Conservation (phyloP, 1,140 invertebrate genomes). For the Calycopis cecrops region DNA sequence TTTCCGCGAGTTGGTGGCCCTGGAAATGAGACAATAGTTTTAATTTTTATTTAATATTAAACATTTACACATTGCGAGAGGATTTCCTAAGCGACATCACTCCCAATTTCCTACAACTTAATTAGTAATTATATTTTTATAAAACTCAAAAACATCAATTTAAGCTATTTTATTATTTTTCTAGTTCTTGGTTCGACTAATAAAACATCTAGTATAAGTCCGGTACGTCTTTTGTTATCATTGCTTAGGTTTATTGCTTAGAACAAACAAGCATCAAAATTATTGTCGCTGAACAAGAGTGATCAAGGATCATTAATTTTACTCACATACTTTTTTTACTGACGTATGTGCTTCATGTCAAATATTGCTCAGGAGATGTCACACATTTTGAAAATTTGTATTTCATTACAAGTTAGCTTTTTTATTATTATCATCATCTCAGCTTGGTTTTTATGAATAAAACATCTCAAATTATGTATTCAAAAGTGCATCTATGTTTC, state of each 20-base stretch:
- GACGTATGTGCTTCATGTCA: no score
- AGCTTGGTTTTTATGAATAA: no score
- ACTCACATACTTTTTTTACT: background rate
- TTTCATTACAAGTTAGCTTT: no score
- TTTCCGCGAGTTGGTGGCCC: background rate
- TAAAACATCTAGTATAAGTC: slow-evolving; percentile 13
- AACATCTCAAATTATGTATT: no score
- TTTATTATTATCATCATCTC: no score
- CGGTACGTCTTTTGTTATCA: background rate
- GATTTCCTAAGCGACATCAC: slow-evolving; percentile 50
- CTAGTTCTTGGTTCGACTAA: slow-evolving; percentile 15
- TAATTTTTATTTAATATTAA: slow-evolving; percentile 59
- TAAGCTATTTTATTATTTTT: slow-evolving; percentile 20
- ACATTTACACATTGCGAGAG: slow-evolving; percentile 63
- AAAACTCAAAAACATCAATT: slow-evolving; percentile 30
- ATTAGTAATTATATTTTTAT: slow-evolving; percentile 41
- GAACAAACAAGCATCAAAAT: background rate
- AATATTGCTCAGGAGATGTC: no score
- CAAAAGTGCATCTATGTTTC: no score
- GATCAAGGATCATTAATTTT: background rate
- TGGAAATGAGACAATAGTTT: slow-evolving; percentile 43
- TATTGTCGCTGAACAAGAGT: background rate
- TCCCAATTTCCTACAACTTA: slow-evolving; percentile 43
- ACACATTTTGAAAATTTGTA: no score
- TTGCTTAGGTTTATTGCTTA: background rate